A percentile compares a stretch with the other conserved stretches of the same genome.
Conservation (phyloP, 2,888 invertebrate species). For the Troglohyphantes excavatus region DNA sequence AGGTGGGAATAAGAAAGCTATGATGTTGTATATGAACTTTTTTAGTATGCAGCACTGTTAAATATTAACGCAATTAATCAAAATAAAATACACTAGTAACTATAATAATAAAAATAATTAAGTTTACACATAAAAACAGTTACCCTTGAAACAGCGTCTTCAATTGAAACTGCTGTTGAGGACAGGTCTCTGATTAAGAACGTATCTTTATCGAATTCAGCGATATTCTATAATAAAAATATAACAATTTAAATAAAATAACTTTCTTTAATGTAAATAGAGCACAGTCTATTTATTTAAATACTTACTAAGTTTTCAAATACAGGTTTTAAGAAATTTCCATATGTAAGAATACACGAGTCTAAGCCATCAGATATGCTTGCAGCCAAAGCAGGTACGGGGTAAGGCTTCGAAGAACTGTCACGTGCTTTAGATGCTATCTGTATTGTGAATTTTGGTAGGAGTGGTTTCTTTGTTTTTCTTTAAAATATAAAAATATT, state of each 20-base stretch:
- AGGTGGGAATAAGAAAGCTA: too few relatives aligned
- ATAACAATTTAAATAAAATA: background rate
- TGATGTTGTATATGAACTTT: too few relatives aligned
- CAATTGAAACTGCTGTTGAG: slow-evolving; percentile 14
- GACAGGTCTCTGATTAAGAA: slow-evolving; percentile 44
- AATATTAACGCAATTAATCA: too few relatives aligned
- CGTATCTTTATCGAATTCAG: slow-evolving; percentile 31
- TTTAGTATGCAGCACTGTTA: too few relatives aligned
- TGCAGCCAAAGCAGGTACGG: slow-evolving; percentile 67
- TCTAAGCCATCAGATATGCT: slow-evolving; percentile 34
- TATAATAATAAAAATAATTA: too few relatives aligned
- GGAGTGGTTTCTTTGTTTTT: slow-evolving; percentile 57
- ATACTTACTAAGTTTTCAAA: slow-evolving; percentile 73
- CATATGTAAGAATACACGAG: slow-evolving; percentile 52
- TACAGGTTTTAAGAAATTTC: slow-evolving; percentile 63
- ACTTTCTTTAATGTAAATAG: background rate
- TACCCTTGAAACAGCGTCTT: slow-evolving; percentile 41
- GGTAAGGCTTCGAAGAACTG: slow-evolving; percentile 11
- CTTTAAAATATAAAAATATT: slow-evolving; percentile 22
- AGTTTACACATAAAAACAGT: too few relatives aligned
- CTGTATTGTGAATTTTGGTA: slow-evolving; percentile 57
- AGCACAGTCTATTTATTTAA: background rate
- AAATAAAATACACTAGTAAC: too few relatives aligned
- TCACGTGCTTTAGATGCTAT: slow-evolving; percentile 53
- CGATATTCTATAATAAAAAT: slow-evolving; percentile 37